A percentile compares a stretch with the other conserved stretches of the same genome.
Conservation (phyloP, 2,888 invertebrate species). For the Urechis unicinctus region DNA sequence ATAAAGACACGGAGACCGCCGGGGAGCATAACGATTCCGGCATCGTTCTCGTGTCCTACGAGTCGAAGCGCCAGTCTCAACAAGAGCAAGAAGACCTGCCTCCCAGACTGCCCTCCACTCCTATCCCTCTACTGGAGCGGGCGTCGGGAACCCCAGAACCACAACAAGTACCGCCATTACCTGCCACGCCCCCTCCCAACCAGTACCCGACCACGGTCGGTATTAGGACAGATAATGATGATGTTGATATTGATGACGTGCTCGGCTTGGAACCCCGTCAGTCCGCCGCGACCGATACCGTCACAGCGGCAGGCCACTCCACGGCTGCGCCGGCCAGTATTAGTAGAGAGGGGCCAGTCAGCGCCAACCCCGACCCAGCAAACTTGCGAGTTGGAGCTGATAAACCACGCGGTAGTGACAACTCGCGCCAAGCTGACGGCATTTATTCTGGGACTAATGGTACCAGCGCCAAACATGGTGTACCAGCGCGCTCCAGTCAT, state of each 20-base stretch:
- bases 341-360: too few relatives aligned
- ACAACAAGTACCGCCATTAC: neutral
- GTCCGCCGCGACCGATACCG: neutral
- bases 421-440: too few relatives aligned
- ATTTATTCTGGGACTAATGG: too few relatives aligned
- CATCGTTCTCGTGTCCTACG: neutral
- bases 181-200: neutral
- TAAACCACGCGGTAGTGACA: too few relatives aligned
- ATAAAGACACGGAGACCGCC: neutral
- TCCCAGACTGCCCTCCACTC: neutral
- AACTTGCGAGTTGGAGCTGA: too few relatives aligned
- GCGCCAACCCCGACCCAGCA: neutral
- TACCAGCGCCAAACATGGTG: too few relatives aligned
- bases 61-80: neutral
- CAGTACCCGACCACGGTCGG: neutral
- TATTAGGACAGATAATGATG: too few relatives aligned
- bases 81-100: neutral
- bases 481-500: too few relatives aligned
- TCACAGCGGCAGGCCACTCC: neutral
- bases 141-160: neutral
- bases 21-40: neutral
- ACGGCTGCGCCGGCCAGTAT: neutral
- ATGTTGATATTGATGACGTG: neutral
- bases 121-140: neutral
- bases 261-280: neutral